Percentiles rank a stretch among this genome's conserved stretches.
Conservation (phyloP, 2,888 invertebrate species). For the Eustalomyia histrio region DNA sequence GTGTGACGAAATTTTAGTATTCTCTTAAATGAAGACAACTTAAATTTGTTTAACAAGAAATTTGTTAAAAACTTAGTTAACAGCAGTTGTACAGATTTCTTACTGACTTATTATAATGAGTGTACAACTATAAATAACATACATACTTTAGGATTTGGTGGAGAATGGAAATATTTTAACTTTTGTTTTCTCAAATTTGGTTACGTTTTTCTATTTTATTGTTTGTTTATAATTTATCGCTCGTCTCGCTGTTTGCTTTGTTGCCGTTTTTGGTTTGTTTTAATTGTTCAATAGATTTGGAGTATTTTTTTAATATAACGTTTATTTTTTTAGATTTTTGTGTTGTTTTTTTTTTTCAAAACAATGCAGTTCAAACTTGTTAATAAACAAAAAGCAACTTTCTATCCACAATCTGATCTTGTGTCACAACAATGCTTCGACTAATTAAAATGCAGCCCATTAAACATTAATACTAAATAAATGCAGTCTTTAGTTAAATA, state of each 20-base stretch:
- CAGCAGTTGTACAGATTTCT: too few relatives aligned
- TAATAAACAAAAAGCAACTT: slow-evolving; percentile 52
- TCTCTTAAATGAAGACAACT: too few relatives aligned
- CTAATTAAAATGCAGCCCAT: slow-evolving; percentile 56
- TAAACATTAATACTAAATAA: too few relatives aligned
- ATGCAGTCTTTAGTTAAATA: too few relatives aligned
- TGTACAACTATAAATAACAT: too few relatives aligned
- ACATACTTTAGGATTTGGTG: neutral
- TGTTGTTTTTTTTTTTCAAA: neutral
- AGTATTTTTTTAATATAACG: neutral
- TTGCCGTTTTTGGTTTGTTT: neutral
- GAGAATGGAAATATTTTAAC: neutral
- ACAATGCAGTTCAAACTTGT: slow-evolving; percentile 33
- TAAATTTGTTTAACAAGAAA: too few relatives aligned
- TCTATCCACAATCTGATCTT: slow-evolving; percentile 42
- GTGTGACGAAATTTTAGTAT: too few relatives aligned
- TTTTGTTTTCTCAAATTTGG: neutral
- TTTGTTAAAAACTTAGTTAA: too few relatives aligned
- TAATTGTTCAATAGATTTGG: neutral
- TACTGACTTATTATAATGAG: too few relatives aligned
- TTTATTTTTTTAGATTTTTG: neutral
- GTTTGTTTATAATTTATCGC: neutral
- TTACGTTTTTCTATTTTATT: neutral
- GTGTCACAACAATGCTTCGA: slow-evolving; percentile 32
- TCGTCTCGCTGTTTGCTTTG: neutral